Evolutionary conservation across 2,888 invertebrate species (phyloP).

Genomic region (Lepas anatifera): DNA sequence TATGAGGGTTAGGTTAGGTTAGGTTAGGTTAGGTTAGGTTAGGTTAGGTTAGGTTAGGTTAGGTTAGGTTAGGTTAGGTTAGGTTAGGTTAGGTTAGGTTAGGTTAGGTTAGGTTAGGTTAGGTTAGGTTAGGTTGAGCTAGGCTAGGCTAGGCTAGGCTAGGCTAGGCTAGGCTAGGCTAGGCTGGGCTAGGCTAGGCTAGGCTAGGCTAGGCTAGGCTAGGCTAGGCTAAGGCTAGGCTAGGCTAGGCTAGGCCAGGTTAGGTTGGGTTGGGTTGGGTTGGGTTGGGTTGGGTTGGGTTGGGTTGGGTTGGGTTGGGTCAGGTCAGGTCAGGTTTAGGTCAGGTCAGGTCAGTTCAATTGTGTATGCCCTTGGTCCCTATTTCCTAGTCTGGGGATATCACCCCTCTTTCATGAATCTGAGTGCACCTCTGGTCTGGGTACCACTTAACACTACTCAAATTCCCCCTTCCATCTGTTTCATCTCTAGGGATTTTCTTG

Average conservation of each 20-base stretch:
- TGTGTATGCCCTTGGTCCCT: too few species aligned
- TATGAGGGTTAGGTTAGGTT: constrained; percentile 24
- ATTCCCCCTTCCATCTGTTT: too few species aligned
- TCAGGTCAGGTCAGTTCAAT: constrained; percentile 18
- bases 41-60: constrained; percentile 19
- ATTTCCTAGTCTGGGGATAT: too few species aligned
- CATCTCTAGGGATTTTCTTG: too few species aligned
- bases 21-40: constrained; percentile 22
- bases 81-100: constrained; percentile 20
- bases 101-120: constrained; percentile 22
- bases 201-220: constrained; percentile 16
- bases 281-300: constrained; percentile 22
- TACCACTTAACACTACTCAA: too few species aligned
- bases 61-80: too few species aligned
- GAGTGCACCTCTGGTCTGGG: too few species aligned
- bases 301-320: constrained; percentile 13
- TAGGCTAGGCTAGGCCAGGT: constrained; percentile 22
- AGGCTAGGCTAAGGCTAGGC: too few species aligned
- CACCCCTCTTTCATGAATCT: too few species aligned
- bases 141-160: constrained; percentile 22
- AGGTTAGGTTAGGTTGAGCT: constrained; percentile 22
- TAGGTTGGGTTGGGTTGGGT: constrained; percentile 22
- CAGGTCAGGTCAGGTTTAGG: constrained; percentile 21
- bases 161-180: constrained; percentile 22
- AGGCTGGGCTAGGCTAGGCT: constrained; percentile 21